phyloP scores from a whole-genome alignment of 2,888 invertebrate species.

The Microchrysa polita region DNA sequence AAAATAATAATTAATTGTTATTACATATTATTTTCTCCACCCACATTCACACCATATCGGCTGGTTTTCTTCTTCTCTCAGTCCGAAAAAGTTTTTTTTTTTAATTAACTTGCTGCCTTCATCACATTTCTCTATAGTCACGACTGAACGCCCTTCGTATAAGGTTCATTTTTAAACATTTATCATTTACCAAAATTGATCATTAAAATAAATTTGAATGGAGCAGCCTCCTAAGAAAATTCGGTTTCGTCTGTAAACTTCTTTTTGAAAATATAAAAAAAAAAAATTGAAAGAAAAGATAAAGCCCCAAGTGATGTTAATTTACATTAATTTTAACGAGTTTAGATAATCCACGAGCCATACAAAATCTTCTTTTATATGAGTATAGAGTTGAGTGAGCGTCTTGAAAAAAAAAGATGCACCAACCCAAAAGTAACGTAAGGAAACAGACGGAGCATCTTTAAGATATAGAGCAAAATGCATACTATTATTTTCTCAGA shows the following conservation, averaged over 20 bases:
- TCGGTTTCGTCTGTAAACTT: background rate
- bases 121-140: background rate
- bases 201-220: constrained; percentile 27
- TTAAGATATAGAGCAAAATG: too few species aligned
- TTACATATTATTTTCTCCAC: constrained; percentile 13
- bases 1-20: constrained; percentile 17
- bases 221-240: background rate
- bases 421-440: too few species aligned
- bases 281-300: constrained; percentile 14
- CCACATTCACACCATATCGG: constrained; percentile 16
- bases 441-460: too few species aligned
- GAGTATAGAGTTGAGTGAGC: too few species aligned
- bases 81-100: background rate
- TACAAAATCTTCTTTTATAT: constrained; percentile 2
- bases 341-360: constrained; percentile 23
- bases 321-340: constrained; percentile 22
- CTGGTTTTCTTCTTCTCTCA: background rate
- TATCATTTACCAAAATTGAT: constrained; percentile 18
- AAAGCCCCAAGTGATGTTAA: constrained; percentile 18
- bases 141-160: background rate
- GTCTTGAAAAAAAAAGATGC: background rate
- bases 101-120: too few species aligned
- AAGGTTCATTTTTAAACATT: constrained; percentile 16
- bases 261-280: background rate
- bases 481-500: too few species aligned